Base-by-base conservation (phyloP, 2,797 vertebrate genomes). In the Atherinosoma microstoma region DNA sequence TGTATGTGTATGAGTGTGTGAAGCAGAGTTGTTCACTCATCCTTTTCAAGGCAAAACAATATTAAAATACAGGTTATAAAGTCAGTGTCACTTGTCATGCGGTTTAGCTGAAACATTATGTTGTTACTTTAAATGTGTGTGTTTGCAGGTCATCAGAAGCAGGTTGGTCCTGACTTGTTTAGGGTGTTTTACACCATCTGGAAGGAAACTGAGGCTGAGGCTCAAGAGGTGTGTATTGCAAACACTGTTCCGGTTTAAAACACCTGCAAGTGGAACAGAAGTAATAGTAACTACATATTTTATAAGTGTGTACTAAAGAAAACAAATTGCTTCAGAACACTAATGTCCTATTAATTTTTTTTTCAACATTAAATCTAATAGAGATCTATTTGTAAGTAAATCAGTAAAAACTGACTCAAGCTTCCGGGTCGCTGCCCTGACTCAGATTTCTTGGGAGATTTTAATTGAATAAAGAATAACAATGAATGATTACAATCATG, bases 171-270 rank as follows among this genome's bases (percentile, higher is more conserved):
- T 0, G 97, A 99, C 38, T 94, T 96, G 2, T 99, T 99, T 90
- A 85, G 90, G 65, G 95, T 97, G 27, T 99, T 99, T 92, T 99
- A 99, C 92, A 97, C 94, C 79, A 97, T 96, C 92, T 99, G 98
- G 98, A 99, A 99, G 85, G 98, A 99, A 87, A 97, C 97, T 0
- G 97, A 99, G 81, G 94, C 96, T 0, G 97, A 97, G 80, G 97
- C 97, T 0, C 97, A 97, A 64, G 97, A 97, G 54, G 96, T 98
- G 27, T 91, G 93, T 80, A 78, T 27, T 91, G 9, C 9, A 32
- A 10, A 30, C 20, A 0, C 13, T 49, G 20, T 47, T 2, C 9
- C n/a, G 20, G 7, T n/a, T 27, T 20, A 49, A 22, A 49, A 6
- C 20, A 58, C 20, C 58, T 36, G 58, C 32, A 22, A n/a, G 11